Evolutionary conservation across 2,888 invertebrate species (phyloP).

Genomic region (Plebejus melissa): DNA sequence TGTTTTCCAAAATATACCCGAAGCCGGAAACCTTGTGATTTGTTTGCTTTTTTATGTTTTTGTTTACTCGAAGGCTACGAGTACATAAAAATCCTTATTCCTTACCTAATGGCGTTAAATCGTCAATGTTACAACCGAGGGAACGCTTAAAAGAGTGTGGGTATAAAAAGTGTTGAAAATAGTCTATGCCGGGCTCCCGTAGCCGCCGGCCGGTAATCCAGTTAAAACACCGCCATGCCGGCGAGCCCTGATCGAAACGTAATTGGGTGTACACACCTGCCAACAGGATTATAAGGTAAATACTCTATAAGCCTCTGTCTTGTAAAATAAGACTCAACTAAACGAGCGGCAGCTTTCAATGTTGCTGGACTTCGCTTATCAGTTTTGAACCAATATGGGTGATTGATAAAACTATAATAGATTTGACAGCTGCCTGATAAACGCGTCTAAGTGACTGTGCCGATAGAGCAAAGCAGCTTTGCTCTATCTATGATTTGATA

Average conservation of each 20-base stretch:
- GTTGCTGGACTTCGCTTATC: neutral
- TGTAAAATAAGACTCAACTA: conserved; percentile 8
- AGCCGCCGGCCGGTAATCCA: conserved; percentile 57
- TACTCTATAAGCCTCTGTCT: conserved; percentile 32
- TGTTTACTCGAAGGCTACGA: neutral
- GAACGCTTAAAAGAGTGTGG: neutral
- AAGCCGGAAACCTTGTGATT: neutral
- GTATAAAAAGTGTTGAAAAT: conserved; percentile 32
- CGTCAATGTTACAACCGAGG: neutral
- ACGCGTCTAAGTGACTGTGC: neutral
- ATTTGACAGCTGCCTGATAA: conserved; percentile 4
- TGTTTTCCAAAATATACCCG: neutral
- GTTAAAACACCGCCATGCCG: conserved; percentile 61
- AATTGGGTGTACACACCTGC: conserved; percentile 64
- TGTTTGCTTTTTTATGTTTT: neutral
- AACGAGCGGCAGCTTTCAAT: neutral
- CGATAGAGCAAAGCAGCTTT: neutral
- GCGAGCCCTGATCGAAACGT: conserved; percentile 61
- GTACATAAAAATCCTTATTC: neutral
- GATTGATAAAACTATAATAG: neutral
- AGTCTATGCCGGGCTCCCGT: conserved; percentile 31
- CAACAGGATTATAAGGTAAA: conserved; percentile 43
- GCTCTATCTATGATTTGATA: neutral
- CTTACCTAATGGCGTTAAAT: neutral
- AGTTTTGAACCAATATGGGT: neutral